Conservation (phyloP, 37 sponge, comb jelly and placozoan genomes). For the Trichoplax adhaerens region DNA sequence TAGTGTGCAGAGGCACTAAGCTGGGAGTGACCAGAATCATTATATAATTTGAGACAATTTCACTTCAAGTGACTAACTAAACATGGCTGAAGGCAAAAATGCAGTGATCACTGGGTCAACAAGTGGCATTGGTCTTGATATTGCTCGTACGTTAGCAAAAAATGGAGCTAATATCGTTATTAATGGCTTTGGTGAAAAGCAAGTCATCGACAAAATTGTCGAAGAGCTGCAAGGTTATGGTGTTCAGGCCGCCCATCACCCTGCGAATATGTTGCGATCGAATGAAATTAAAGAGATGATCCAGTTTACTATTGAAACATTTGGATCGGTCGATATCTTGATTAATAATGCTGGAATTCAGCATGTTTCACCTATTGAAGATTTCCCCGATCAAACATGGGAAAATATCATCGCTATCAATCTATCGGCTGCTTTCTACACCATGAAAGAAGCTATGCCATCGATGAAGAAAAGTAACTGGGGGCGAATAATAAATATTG, state of each 20-base stretch:
- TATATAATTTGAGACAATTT: no score
- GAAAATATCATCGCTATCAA: constrained; percentile 45
- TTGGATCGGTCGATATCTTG: constrained; percentile 30
- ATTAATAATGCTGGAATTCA: constrained; percentile 65
- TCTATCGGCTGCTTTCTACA: constrained; percentile 50
- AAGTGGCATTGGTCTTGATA: constrained; percentile 48
- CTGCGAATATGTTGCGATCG: constrained; percentile 30
- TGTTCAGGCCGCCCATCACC: constrained; percentile 20
- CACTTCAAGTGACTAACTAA: not conserved
- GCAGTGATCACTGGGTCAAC: constrained; percentile 66
- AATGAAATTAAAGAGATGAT: constrained; percentile 31
- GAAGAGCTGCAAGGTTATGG: not conserved
- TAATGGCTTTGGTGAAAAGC: constrained; percentile 22
- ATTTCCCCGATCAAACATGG: constrained; percentile 50
- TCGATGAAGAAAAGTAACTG: constrained; percentile 49
- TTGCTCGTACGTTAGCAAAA: constrained; percentile 28
- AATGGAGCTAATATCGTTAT: constrained; percentile 22
- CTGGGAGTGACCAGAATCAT: no score
- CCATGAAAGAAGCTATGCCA: constrained; percentile 23
- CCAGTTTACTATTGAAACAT: constrained; percentile 18
- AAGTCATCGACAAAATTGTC: not conserved
- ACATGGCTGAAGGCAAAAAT: not conserved
- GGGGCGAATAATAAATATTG: constrained; percentile 53
- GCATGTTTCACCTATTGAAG: constrained; percentile 47
- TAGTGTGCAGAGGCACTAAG: no score